Evolutionary conservation across 2,113 vertebrate genomes (phyloP).

Genomic region (Furnarius figulus): DNA sequence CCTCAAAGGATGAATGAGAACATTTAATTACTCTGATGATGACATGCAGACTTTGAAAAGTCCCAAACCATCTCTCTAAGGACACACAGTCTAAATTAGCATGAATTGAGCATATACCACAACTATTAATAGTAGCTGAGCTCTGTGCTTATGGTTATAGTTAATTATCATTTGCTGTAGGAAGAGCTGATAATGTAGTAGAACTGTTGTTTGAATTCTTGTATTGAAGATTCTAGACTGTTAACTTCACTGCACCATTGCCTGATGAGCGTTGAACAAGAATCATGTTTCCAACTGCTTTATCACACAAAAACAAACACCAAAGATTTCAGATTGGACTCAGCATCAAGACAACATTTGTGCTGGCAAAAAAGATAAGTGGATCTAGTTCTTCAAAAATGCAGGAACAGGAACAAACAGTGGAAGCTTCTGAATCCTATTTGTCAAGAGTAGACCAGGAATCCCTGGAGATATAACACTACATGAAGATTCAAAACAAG

Average conservation of each 20-base stretch:
- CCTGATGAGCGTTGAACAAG: neutral
- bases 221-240: neutral
- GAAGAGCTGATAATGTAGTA: neutral
- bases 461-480: neutral
- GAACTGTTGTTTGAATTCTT: neutral
- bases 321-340: neutral
- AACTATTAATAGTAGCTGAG: neutral
- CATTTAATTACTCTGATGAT: neutral
- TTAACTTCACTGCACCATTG: neutral
- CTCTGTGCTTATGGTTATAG: neutral
- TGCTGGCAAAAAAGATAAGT: neutral
- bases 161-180: neutral
- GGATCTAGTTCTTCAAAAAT: neutral
- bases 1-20: neutral
- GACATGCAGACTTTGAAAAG: neutral
- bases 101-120: neutral
- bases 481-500: neutral
- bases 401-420: neutral
- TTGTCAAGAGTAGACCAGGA: neutral
- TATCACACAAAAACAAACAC: neutral
- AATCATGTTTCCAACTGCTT: neutral
- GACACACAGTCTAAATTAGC: neutral
- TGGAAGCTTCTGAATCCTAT: neutral
- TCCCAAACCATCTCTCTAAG: neutral
- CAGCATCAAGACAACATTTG: neutral